Percentiles rank a stretch among this genome's conserved stretches.
These are phyloP conservation scores for Holotrichia oblita DNA, from an alignment of 1,140 invertebrate genomes.

Conservation along the genomic window DNA sequence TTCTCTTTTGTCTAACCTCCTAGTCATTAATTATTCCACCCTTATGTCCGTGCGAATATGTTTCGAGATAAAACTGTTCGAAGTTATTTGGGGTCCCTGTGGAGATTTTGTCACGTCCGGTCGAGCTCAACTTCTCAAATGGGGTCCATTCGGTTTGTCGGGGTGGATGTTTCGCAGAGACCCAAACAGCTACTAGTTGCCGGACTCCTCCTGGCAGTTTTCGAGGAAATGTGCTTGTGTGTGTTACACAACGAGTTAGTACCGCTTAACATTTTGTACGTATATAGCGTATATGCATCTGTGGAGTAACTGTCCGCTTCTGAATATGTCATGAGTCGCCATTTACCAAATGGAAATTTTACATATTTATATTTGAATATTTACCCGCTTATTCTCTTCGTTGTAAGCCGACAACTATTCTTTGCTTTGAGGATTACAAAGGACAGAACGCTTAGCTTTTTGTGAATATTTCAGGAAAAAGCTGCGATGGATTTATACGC, in stretches of 20 bases:
- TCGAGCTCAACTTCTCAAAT: constrained; percentile 54
- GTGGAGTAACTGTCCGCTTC: constrained; percentile 55
- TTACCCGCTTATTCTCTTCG: constrained; percentile 40
- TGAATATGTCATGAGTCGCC: constrained; percentile 59
- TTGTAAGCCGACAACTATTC: constrained; percentile 40
- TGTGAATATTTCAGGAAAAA: constrained; percentile 24
- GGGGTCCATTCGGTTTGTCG: constrained; percentile 50
- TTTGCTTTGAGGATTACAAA: constrained; percentile 42
- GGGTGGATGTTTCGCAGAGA: constrained; percentile 1
- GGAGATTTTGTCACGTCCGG: constrained; percentile 62
- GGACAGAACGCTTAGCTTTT: constrained; percentile 27
- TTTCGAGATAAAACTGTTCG: constrained; percentile 35
- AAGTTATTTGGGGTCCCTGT: constrained; percentile 51
- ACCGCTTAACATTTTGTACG: constrained; percentile 8
- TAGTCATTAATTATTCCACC: constrained; percentile 37
- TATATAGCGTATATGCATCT: constrained; percentile 49
- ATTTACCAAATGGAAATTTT: constrained; percentile 61
- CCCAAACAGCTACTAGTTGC: constrained; percentile 31
- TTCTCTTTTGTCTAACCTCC: not conserved
- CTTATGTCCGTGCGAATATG: constrained; percentile 32
- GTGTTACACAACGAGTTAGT: not conserved
- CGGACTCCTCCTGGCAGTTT: not conserved
- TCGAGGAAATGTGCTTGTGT: not conserved
- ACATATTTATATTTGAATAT: constrained; percentile 59
- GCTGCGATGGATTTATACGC: constrained; percentile 9